Evolutionary conservation across 1,140 invertebrate species (phyloP).

Genomic region (Aphelenchoides besseyi): DNA sequence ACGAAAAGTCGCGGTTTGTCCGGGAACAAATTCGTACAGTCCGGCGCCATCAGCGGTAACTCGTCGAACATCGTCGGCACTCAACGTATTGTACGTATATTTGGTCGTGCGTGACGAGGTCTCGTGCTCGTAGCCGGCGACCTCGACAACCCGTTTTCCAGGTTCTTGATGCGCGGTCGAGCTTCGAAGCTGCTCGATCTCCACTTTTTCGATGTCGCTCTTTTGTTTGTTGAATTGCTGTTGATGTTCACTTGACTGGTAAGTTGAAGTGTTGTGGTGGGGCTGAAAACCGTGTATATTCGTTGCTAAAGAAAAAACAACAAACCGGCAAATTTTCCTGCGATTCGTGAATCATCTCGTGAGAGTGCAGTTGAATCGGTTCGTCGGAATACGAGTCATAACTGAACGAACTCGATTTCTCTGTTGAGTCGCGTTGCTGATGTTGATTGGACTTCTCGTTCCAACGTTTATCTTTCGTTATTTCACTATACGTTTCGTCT

Average conservation of each 20-base stretch:
- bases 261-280: background rate
- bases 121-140: background rate
- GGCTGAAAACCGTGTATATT: constrained; percentile 4
- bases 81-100: constrained; percentile 18
- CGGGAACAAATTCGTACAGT: constrained; percentile 32
- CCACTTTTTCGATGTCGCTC: background rate
- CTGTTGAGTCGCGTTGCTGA: background rate
- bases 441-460: no score
- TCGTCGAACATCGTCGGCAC: constrained; percentile 20
- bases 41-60: constrained; percentile 32
- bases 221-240: background rate
- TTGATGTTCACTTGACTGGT: constrained; percentile 1
- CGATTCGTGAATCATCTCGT: background rate
- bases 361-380: background rate
- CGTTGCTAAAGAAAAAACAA: constrained; percentile 6
- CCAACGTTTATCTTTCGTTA: no score
- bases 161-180: background rate
- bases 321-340: constrained; percentile 9
- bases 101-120: background rate
- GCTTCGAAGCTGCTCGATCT: background rate
- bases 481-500: no score
- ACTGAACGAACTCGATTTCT: constrained; percentile 13
- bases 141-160: background rate
- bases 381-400: background rate
- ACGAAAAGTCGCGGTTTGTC: constrained; percentile 21